These are phyloP conservation scores for Cydia splendana DNA, from an alignment of 1,140 invertebrate genomes.

Conservation along the genomic window DNA sequence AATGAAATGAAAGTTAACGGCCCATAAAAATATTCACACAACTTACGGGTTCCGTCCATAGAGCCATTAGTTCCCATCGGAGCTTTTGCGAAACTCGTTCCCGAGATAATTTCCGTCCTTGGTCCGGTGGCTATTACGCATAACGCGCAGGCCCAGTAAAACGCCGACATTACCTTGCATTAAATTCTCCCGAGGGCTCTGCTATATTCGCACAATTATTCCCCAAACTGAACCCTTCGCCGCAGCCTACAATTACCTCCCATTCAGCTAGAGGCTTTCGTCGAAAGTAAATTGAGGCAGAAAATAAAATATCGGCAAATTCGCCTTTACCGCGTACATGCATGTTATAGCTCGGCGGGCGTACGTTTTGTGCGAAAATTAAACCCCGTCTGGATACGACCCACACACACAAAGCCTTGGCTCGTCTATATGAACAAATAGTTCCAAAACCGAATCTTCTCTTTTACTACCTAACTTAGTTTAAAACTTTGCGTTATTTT, in stretches of 20 bases:
- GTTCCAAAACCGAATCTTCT: background rate
- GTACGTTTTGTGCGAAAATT: conserved; percentile 44
- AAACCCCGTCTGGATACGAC: conserved; percentile 36
- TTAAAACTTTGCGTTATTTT: background rate
- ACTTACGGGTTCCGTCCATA: conserved; percentile 65
- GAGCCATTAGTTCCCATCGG: conserved; percentile 72
- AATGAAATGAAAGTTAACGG: conserved; percentile 68
- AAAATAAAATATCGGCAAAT: conserved; percentile 65
- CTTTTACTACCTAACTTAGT: background rate
- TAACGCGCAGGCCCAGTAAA: conserved; percentile 62
- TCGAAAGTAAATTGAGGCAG: conserved; percentile 72
- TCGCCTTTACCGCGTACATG: conserved; percentile 61
- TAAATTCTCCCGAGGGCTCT: conserved; percentile 70
- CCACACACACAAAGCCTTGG: background rate
- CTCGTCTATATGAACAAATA: background rate
- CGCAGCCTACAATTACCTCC: conserved; percentile 74
- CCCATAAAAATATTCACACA: conserved; percentile 67
- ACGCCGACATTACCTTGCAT: conserved; percentile 70
- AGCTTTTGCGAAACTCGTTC: conserved; percentile 74
- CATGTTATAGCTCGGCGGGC: conserved; percentile 41
- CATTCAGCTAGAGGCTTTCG: conserved; percentile 66
- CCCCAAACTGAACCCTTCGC: conserved; percentile 72
- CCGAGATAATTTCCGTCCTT: conserved; percentile 75
- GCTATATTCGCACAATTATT: conserved; percentile 75
- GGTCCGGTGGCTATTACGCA: conserved; percentile 64